Base-by-base conservation (phyloP, 2,888 invertebrate genomes). In the Hermaeophaga mercurialis region DNA sequence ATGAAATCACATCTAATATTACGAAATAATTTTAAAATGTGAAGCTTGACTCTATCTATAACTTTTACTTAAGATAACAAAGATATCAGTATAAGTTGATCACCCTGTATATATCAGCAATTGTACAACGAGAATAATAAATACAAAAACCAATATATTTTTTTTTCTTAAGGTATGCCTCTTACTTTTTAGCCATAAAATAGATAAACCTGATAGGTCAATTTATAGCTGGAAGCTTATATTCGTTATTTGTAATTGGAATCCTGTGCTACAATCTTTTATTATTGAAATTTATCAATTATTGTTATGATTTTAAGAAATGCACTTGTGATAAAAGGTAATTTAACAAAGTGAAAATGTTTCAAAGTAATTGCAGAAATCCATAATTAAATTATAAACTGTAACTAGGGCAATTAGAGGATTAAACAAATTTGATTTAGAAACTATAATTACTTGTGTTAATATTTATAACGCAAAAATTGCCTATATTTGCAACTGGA, bases 121-220 rank as follows among this genome's bases (percentile, higher is more conserved):
- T 49, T 49, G 31, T 12, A 41, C 12, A 28, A 26, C 3, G 43
- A n/a, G 33, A 33, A 39, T 18, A 15, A 48, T 12, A 38, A 38
- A 24, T 38, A 26, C 22, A 15, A 36, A 48, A 11, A 18, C 15
- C 14, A 22, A 39, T 39, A 39, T n/a, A 14, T 1, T 11, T 33
- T 45, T 45, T 45, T 33, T 22, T 43, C 11, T 12, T 14, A 15
- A 33, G 6, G 19, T 11, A 18, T 12, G 31, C 31, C 33, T 38
- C 17, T 3, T 38, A 4, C n/a, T 17, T 17, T 38, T 38, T 17
- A 17, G 38, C 8, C n/a, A 38, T 38, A 38, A 38, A 38, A 5
- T 39, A 39, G 12, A 11, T 19, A 3, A 22, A 39, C 3, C 26
- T 28, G 44, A 44, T 44, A 44, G 44, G 28, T 28, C 22, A 28